Evolutionary conservation across 2,888 invertebrate species (phyloP).

Genomic region (Epistrophe eligans): DNA sequence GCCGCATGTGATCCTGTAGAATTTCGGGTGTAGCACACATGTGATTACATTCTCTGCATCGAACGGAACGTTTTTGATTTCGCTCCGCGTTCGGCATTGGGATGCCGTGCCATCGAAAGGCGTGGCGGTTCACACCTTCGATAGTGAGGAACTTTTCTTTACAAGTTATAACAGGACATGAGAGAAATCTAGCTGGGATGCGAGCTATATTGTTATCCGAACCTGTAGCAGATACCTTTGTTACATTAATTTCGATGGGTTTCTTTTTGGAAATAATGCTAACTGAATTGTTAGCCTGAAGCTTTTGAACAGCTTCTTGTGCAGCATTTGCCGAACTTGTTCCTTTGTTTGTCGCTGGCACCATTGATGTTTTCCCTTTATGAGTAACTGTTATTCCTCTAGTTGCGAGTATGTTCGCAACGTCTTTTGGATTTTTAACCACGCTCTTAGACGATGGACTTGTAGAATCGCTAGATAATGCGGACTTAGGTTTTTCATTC

Average conservation of each 20-base stretch:
- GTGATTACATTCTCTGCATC: constrained; percentile 90
- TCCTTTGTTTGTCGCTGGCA: constrained; percentile 84
- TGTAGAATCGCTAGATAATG: constrained; percentile 88
- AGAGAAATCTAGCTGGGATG: constrained; percentile 65
- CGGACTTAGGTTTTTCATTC: constrained; percentile 29
- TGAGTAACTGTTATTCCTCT: constrained; percentile 90
- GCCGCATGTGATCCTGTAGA: constrained; percentile 87
- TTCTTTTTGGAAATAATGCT: constrained; percentile 86
- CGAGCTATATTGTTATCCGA: constrained; percentile 82
- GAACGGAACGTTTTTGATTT: constrained; percentile 80
- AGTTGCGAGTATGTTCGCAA: constrained; percentile 90
- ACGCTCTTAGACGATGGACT: constrained; percentile 87
- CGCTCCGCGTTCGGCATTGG: constrained; percentile 60
- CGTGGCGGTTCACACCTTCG: constrained; percentile 84
- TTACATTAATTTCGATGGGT: constrained; percentile 81
- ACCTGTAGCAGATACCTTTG: constrained; percentile 78
- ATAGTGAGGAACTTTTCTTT: constrained; percentile 84
- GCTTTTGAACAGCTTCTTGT: constrained; percentile 82
- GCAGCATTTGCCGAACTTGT: constrained; percentile 82
- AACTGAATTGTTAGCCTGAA: constrained; percentile 86
- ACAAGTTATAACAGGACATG: constrained; percentile 82
- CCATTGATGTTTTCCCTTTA: constrained; percentile 84
- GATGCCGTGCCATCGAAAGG: constrained; percentile 78
- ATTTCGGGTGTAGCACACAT: constrained; percentile 88
- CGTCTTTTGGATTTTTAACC: constrained; percentile 89